Evolutionary conservation across 2,113 vertebrate genomes (phyloP).

Genomic region (Proteles cristata): DNA sequence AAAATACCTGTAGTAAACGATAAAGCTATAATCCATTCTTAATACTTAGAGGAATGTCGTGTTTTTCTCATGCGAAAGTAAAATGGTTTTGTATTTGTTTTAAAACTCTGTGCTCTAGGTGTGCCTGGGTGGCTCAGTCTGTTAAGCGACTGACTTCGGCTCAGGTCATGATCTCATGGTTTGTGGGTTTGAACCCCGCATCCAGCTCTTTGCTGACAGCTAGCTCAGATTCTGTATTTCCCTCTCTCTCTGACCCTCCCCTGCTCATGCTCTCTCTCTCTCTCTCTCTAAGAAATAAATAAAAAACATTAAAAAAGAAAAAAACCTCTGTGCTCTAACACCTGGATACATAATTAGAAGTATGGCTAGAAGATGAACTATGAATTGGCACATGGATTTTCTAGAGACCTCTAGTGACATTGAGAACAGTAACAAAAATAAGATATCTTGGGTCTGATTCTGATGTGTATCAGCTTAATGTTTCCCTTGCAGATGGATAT

Average conservation of each 20-base stretch:
- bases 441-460: background rate
- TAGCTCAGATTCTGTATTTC: no score
- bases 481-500: background rate
- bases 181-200: no score
- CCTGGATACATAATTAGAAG: background rate
- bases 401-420: background rate
- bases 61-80: background rate
- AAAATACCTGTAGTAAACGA: background rate
- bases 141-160: no score
- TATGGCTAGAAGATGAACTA: background rate
- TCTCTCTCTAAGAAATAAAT: no score
- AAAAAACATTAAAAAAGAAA: no score
- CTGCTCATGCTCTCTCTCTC: no score
- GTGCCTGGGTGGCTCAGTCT: no score
- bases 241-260: no score
- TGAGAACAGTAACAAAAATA: conserved; percentile 22
- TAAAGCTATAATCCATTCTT: conserved; percentile 4
- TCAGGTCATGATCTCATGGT: no score
- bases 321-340: background rate
- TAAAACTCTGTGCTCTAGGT: background rate
- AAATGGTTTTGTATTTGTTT: conserved; percentile 32
- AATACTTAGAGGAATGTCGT: background rate
- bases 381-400: background rate
- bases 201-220: no score
- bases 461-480: background rate